Evolutionary conservation across 2,888 invertebrate species (phyloP).

Genomic region (Theristus sp.): DNA sequence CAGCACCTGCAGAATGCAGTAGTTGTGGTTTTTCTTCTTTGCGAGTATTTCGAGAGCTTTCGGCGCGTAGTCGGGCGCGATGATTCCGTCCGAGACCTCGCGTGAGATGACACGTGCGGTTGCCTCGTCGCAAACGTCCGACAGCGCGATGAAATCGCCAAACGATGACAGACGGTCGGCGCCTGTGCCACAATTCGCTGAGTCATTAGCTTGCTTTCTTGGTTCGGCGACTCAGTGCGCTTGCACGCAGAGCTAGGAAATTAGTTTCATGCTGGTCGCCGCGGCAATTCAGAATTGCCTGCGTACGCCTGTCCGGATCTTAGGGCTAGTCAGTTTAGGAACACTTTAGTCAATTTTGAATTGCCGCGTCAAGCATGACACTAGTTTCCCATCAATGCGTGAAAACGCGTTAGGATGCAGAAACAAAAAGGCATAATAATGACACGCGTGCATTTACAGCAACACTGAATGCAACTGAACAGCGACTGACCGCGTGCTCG

Average conservation of each 20-base stretch:
- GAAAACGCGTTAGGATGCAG: too few relatives aligned
- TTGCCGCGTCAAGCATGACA: too few relatives aligned
- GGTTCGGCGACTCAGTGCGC: too few relatives aligned
- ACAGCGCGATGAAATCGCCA: conserved; percentile 87
- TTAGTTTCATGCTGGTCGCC: too few relatives aligned
- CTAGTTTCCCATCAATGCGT: too few relatives aligned
- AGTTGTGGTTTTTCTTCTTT: conserved; percentile 82
- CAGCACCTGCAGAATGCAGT: conserved; percentile 58
- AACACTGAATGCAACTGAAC: too few relatives aligned
- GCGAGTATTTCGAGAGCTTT: conserved; percentile 65
- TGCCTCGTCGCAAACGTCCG: conserved; percentile 65
- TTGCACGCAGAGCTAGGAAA: too few relatives aligned
- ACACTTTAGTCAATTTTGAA: too few relatives aligned
- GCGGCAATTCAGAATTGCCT: too few relatives aligned
- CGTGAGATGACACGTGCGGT: conserved; percentile 50
- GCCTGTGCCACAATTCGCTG: conserved; percentile 38
- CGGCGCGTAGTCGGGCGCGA: conserved; percentile 71
- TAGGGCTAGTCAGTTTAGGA: too few relatives aligned
- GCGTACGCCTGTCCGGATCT: not conserved
- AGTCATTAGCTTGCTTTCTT: not conserved
- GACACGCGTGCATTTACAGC: too few relatives aligned
- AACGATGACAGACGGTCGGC: conserved; percentile 98
- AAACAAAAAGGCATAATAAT: too few relatives aligned
- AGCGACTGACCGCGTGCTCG: conserved; percentile 52
- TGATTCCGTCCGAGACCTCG: conserved; percentile 74